Evolutionary conservation across 2,113 vertebrate genomes (phyloP).

Genomic region (Scortum barcoo): DNA sequence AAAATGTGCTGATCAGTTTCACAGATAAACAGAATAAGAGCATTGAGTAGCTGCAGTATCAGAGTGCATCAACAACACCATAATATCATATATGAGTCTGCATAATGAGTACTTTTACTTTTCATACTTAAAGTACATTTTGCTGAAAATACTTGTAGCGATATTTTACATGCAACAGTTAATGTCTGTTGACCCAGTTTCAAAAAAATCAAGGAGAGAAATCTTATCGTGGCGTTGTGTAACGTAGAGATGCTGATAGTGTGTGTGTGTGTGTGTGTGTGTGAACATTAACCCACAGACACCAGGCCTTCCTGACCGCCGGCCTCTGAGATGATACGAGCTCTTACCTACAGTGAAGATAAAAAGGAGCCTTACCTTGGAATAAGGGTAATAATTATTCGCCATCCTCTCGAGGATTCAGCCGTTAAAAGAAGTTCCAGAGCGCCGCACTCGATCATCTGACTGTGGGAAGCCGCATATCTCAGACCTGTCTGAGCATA

Average conservation of each 20-base stretch:
- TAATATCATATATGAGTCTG: too few species aligned
- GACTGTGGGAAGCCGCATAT: slow-evolving; percentile 22
- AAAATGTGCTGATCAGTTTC: too few species aligned
- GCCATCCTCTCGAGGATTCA: slow-evolving; percentile 47
- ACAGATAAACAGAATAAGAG: too few species aligned
- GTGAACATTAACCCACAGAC: slow-evolving; percentile 4
- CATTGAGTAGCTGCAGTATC: too few species aligned
- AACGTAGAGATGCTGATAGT: background rate
- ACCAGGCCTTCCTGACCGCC: background rate
- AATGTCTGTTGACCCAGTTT: too few species aligned
- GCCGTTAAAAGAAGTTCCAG: background rate
- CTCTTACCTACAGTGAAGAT: background rate
- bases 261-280: background rate
- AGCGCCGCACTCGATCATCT: background rate
- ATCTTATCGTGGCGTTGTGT: background rate
- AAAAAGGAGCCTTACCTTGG: slow-evolving; percentile 50
- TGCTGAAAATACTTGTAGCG: too few species aligned
- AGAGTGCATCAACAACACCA: too few species aligned
- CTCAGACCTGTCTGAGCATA: slow-evolving; percentile 72
- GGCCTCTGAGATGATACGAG: too few species aligned
- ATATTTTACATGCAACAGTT: too few species aligned
- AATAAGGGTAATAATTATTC: slow-evolving; percentile 69
- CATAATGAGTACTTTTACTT: too few species aligned
- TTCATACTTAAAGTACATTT: too few species aligned
- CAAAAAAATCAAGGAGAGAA: background rate